These are phyloP conservation scores for Schlechtendalia chinensis DNA, from an alignment of 1,140 invertebrate genomes.

Conservation along the genomic window DNA sequence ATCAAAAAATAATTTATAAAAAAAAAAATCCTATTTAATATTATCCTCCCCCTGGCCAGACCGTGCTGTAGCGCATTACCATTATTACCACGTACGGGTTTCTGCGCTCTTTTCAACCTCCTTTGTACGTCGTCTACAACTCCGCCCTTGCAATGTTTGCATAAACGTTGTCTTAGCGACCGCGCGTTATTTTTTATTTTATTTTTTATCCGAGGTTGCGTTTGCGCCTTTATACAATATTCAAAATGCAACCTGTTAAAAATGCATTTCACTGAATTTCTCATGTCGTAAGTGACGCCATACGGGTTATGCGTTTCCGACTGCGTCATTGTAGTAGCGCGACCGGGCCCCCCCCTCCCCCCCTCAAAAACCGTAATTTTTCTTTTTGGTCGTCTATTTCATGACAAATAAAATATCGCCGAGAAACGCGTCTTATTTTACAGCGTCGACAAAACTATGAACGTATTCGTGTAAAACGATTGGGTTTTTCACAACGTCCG, in stretches of 20 bases:
- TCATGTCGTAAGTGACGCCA: neutral
- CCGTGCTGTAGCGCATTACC: too few relatives aligned
- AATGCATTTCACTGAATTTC: slow-evolving; percentile 27
- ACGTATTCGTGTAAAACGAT: too few relatives aligned
- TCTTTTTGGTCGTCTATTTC: too few relatives aligned
- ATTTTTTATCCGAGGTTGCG: slow-evolving; percentile 16
- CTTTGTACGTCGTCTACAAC: neutral
- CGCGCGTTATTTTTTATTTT: neutral
- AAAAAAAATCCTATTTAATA: too few relatives aligned
- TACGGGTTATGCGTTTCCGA: neutral
- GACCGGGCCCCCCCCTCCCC: too few relatives aligned
- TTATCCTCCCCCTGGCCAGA: too few relatives aligned
- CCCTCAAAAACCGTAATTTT: too few relatives aligned
- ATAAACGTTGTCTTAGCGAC: slow-evolving; percentile 43
- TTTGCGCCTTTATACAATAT: neutral
- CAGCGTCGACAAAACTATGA: too few relatives aligned
- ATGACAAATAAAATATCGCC: too few relatives aligned
- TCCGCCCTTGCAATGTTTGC: slow-evolving; percentile 3
- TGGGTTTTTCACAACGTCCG: too few relatives aligned
- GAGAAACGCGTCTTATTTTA: too few relatives aligned
- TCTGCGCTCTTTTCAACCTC: neutral
- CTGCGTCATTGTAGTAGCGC: too few relatives aligned
- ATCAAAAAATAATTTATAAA: neutral
- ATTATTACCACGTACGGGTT: neutral
- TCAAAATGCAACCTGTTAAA: slow-evolving; percentile 18